Conservation (phyloP, 2,797 vertebrate species). For the Pteronotus mesoamericanus region DNA sequence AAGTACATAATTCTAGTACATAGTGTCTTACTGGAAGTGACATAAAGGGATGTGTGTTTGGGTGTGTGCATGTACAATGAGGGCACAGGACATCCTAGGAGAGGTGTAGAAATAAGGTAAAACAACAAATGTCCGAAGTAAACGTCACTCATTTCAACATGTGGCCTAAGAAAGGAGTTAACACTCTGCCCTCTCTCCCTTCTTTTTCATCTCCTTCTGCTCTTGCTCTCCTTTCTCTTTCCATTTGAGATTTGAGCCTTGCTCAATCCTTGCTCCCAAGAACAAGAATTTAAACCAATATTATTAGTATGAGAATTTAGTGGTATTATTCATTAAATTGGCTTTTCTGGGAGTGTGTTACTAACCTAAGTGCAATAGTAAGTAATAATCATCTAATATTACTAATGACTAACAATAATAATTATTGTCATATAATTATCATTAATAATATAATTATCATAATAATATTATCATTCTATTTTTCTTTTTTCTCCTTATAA, state of each 20-base stretch:
- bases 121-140: not conserved
- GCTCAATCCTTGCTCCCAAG: not conserved
- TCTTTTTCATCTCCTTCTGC: not conserved
- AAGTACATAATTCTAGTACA: not conserved
- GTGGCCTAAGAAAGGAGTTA: not conserved
- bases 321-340: not conserved
- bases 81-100: not conserved
- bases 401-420: constrained; percentile 15
- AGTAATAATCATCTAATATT: constrained; percentile 11
- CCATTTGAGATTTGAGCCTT: not conserved
- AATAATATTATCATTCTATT: not conserved
- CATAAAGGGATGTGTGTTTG: not conserved
- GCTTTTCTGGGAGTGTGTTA: constrained; percentile 5
- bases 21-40: not conserved
- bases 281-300: constrained; percentile 19
- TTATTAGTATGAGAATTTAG: not conserved
- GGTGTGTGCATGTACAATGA: not conserved
- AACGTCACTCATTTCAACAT: not conserved
- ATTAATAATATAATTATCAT: not conserved
- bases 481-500: not conserved
- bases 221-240: not conserved
- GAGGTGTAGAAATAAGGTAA: not conserved
- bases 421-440: not conserved
- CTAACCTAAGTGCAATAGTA: not conserved
- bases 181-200: not conserved